Conservation (phyloP, 2,797 vertebrate species). For the Pantherophis vulpinus region DNA sequence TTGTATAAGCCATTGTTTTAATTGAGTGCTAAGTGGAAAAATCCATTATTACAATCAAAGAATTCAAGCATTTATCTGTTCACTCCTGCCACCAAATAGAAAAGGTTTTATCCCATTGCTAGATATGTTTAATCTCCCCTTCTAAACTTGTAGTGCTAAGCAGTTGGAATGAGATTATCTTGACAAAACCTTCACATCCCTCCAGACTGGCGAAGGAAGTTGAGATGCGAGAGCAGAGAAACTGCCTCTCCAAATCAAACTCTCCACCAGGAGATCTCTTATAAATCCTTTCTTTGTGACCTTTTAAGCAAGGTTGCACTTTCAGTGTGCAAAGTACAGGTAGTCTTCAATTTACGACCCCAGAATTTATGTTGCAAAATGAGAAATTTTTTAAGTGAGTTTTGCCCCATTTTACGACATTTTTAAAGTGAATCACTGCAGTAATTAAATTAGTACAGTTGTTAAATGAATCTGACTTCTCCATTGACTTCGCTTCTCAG, state of each 20-base stretch:
- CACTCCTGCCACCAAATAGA: neutral
- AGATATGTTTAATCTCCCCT: neutral
- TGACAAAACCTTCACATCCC: neutral
- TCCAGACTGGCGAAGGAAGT: neutral
- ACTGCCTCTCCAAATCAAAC: neutral
- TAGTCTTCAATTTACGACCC: neutral
- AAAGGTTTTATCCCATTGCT: constrained; percentile 2
- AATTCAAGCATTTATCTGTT: constrained; percentile 25
- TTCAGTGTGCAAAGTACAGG: neutral
- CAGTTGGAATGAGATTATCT: neutral
- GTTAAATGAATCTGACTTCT: neutral
- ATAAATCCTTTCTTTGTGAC: neutral
- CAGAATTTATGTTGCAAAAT: neutral
- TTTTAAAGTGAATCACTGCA: neutral
- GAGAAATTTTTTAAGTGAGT: neutral
- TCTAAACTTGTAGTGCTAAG: neutral
- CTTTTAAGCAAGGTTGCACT: neutral
- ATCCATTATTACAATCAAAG: constrained; percentile 19
- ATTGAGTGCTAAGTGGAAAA: constrained; percentile 9
- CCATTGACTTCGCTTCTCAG: neutral
- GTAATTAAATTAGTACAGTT: neutral
- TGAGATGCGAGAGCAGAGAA: neutral
- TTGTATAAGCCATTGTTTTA: constrained; percentile 2
- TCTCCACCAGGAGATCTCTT: neutral
- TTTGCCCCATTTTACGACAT: neutral